phyloP scores from a whole-genome alignment of 2,797 vertebrate species.

The Silurus aristotelis region DNA sequence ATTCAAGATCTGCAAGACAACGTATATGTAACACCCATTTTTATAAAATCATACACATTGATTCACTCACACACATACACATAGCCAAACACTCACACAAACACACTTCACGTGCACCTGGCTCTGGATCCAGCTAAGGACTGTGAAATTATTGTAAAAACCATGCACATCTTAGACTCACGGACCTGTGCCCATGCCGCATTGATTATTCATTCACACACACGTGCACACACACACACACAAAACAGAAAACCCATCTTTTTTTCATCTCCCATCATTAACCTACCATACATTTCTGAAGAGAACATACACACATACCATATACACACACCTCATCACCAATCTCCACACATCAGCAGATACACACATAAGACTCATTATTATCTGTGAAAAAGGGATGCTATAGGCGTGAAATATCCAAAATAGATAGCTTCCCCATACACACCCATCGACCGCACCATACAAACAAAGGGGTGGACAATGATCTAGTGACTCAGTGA shows the following conservation, averaged over 20 bases:
- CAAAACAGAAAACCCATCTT: conserved; percentile 10
- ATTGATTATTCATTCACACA: conserved; percentile 47
- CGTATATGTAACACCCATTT: neutral
- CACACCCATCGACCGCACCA: conserved; percentile 70
- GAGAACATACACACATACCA: conserved; percentile 4
- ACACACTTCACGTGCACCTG: neutral
- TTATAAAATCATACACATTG: neutral
- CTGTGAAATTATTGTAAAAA: conserved; percentile 7
- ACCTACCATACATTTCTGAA: conserved; percentile 32
- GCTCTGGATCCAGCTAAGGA: neutral
- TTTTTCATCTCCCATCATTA: conserved; percentile 45
- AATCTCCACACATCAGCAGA: conserved; percentile 26
- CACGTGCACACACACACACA: neutral
- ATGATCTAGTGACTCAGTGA: conserved; percentile 10
- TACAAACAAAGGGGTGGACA: conserved; percentile 55
- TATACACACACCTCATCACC: conserved; percentile 37
- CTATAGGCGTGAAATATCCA: conserved; percentile 63
- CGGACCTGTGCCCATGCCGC: conserved; percentile 19
- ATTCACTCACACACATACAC: neutral
- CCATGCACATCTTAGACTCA: neutral
- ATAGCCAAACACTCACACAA: neutral
- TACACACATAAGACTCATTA: conserved; percentile 26
- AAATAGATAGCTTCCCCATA: conserved; percentile 67
- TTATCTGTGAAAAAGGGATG: conserved; percentile 54
- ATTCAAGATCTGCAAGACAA: neutral